phyloP scores from a whole-genome alignment of 2,888 invertebrate species.

The Biston betularia region DNA sequence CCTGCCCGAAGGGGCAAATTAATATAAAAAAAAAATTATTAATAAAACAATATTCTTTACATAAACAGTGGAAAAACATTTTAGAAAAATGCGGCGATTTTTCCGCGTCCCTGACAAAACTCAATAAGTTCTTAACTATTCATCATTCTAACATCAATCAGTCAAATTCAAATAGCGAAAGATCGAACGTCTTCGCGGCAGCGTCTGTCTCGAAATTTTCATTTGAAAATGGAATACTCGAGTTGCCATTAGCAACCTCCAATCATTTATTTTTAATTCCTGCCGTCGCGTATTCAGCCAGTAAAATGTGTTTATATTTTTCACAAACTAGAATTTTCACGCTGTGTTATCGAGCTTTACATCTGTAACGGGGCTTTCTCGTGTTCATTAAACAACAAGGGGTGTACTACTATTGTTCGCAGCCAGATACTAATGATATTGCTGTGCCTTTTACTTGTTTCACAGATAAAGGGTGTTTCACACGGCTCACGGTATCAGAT shows the following conservation, averaged over 20 bases:
- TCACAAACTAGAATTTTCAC: constrained; percentile 43
- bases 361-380: constrained; percentile 56
- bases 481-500: constrained; percentile 58
- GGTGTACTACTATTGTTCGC: constrained; percentile 67
- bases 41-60: no score
- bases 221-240: constrained; percentile 31
- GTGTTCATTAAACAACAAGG: constrained; percentile 66
- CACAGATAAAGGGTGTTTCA: constrained; percentile 69
- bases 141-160: constrained; percentile 13
- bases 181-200: constrained; percentile 23
- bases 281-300: constrained; percentile 29
- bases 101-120: no score
- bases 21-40: no score
- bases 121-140: not conserved
- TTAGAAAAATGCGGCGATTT: no score
- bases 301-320: constrained; percentile 42
- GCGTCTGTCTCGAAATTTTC: constrained; percentile 5
- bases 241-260: constrained; percentile 19
- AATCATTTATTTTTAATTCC: constrained; percentile 30
- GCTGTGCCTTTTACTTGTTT: constrained; percentile 66
- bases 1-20: no score
- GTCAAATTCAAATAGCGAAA: constrained; percentile 30
- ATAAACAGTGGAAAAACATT: no score
- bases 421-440: constrained; percentile 70
- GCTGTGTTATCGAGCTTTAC: constrained; percentile 40